Percentiles rank a stretch among this genome's conserved stretches.
These are phyloP conservation scores for Prosopocoilus inquinatus DNA, from an alignment of 2,888 invertebrate species.

Conservation along the genomic window DNA sequence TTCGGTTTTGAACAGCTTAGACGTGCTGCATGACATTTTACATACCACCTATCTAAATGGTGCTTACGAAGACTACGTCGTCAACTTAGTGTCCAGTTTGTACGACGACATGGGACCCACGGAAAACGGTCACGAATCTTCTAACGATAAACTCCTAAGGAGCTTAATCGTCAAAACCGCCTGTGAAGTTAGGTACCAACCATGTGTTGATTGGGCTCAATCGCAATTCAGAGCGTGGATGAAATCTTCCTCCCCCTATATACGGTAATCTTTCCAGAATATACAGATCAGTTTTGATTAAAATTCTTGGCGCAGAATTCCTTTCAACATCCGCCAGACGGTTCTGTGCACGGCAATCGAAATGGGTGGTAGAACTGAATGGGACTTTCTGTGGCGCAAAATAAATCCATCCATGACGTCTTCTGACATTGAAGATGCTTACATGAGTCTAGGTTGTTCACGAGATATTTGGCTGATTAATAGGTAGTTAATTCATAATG, in stretches of 20 bases:
- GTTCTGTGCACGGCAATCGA: conserved; percentile 64
- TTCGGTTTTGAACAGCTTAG: conserved; percentile 58
- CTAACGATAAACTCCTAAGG: conserved; percentile 59
- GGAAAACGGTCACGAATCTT: conserved; percentile 52
- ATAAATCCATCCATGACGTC: conserved; percentile 36
- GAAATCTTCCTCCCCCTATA: conserved; percentile 38
- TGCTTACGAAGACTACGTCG: conserved; percentile 52
- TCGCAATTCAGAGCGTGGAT: conserved; percentile 49
- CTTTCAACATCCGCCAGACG: conserved; percentile 61
- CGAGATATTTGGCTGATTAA: conserved; percentile 55
- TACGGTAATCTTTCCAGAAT: conserved; percentile 36
- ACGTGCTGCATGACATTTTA: conserved; percentile 53
- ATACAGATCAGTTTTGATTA: background rate
- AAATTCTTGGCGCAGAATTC: conserved; percentile 53
- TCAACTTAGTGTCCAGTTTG: conserved; percentile 47
- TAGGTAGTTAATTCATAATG: conserved; percentile 42
- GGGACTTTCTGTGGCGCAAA: conserved; percentile 67
- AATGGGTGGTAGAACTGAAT: conserved; percentile 64
- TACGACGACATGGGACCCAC: conserved; percentile 56
- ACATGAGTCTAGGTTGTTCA: conserved; percentile 54
- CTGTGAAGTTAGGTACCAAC: conserved; percentile 56
- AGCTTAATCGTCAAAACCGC: conserved; percentile 59
- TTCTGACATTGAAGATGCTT: conserved; percentile 39
- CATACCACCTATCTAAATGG: conserved; percentile 54
- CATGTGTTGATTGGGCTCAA: conserved; percentile 57